Conservation (phyloP, 2,797 vertebrate species). For the Tadarida brasiliensis region DNA sequence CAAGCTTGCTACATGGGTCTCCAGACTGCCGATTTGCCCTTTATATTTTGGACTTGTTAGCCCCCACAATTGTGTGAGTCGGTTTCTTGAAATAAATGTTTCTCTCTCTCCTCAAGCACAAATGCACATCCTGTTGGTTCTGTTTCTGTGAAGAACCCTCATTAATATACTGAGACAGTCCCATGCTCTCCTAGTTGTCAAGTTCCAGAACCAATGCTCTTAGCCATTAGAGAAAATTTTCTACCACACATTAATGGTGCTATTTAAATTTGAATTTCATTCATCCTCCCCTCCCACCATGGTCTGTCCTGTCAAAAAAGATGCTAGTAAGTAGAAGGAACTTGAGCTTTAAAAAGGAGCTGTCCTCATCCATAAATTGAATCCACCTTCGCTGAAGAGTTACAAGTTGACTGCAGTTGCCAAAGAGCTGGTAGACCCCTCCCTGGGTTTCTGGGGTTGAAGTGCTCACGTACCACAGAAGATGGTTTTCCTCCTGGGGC, state of each 20-base stretch:
- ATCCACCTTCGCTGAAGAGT: not conserved
- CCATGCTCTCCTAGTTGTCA: not conserved
- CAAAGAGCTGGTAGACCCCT: not conserved
- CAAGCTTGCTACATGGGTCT: not conserved
- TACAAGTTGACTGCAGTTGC: not conserved
- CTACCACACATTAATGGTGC: not conserved
- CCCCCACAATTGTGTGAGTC: not conserved
- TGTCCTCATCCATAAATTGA: not conserved
- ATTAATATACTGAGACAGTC: not conserved
- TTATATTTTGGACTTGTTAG: not conserved
- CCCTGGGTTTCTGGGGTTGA: not conserved
- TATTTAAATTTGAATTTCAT: slow-evolving; percentile 16
- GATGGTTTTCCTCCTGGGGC: not conserved
- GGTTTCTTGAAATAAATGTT: not conserved
- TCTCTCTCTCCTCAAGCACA: not conserved
- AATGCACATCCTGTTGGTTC: not conserved
- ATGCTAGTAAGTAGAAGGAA: slow-evolving; percentile 9
- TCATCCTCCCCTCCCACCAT: not conserved
- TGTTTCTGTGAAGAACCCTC: slow-evolving; percentile 28
- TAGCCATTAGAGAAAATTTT: not conserved
- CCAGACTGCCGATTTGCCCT: not conserved
- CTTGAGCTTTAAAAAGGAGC: not conserved
- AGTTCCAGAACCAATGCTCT: not conserved
- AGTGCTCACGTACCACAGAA: not conserved
- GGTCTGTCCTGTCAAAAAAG: not conserved